These are phyloP conservation scores for Girardia tigrina DNA, from an alignment of 2,888 invertebrate genomes.

Conservation along the genomic window DNA sequence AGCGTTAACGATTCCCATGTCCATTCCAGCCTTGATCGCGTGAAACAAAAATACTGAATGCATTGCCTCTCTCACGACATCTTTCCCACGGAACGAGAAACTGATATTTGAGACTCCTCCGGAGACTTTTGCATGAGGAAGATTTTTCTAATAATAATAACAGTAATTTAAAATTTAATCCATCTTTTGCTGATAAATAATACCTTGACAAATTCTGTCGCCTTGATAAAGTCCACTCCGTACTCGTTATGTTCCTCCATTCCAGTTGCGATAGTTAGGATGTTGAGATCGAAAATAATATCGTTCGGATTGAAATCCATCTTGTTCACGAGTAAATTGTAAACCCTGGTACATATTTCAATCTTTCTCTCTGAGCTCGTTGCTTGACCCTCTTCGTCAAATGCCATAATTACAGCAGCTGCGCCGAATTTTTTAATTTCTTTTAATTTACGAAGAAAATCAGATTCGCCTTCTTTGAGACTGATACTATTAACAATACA, in stretches of 20 bases:
- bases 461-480: constrained; percentile 55
- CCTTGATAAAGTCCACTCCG: constrained; percentile 54
- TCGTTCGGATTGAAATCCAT: constrained; percentile 54
- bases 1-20: constrained; percentile 57
- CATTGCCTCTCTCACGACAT: constrained; percentile 54
- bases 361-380: constrained; percentile 53
- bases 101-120: constrained; percentile 57
- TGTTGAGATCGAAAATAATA: constrained; percentile 57
- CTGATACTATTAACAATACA: constrained; percentile 56
- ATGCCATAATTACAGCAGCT: constrained; percentile 57
- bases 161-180: not conserved
- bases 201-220: constrained; percentile 53
- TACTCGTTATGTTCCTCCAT: constrained; percentile 56
- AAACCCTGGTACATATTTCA: constrained; percentile 55
- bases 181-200: no score
- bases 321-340: constrained; percentile 52
- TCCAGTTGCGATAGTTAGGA: constrained; percentile 56
- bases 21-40: constrained; percentile 55
- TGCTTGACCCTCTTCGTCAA: constrained; percentile 56
- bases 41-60: constrained; percentile 56
- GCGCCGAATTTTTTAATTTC: constrained; percentile 54
- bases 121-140: constrained; percentile 53
- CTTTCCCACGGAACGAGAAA: constrained; percentile 56
- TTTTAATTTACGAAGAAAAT: constrained; percentile 54
- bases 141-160: constrained; percentile 42